Conservation (phyloP, 2,797 vertebrate species). For the Craterocephalus amniculus region DNA sequence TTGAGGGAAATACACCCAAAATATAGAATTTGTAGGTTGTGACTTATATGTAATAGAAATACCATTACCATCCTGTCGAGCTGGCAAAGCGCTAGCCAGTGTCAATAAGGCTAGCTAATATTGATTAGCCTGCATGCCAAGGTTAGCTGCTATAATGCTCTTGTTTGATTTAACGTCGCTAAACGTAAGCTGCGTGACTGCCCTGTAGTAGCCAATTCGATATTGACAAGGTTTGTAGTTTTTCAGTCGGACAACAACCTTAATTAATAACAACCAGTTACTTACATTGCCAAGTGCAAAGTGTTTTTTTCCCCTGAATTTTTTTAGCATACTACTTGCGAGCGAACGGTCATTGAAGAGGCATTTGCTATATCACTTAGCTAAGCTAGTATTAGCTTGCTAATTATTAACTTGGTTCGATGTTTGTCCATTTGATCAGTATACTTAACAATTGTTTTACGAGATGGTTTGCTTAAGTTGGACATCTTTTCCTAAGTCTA, state of each 20-base stretch:
- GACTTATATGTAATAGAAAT: constrained; percentile 23
- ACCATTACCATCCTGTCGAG: constrained; percentile 40
- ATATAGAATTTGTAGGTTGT: constrained; percentile 11
- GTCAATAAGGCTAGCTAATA: constrained; percentile 66
- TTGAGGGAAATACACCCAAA: constrained; percentile 14
- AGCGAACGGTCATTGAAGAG: constrained; percentile 54
- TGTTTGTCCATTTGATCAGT: constrained; percentile 20
- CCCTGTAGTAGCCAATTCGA: constrained; percentile 33
- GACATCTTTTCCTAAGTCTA: background rate
- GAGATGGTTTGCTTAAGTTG: background rate
- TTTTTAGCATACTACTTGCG: constrained; percentile 39
- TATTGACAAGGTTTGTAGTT: constrained; percentile 44
- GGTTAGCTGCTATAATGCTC: constrained; percentile 70
- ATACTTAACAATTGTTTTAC: background rate
- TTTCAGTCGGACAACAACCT: background rate
- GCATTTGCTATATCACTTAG: constrained; percentile 39
- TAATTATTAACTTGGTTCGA: constrained; percentile 49
- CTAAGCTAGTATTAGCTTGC: constrained; percentile 67
- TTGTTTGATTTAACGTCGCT: constrained; percentile 70
- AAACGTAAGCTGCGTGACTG: constrained; percentile 64
- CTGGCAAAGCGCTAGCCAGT: constrained; percentile 54
- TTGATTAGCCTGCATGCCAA: constrained; percentile 73
- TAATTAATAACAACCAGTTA: background rate
- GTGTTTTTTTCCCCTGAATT: constrained; percentile 62
- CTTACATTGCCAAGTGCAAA: background rate